A percentile compares a stretch with the other conserved stretches of the same genome.
Evolutionary conservation across 2,797 vertebrate genomes (phyloP).

Genomic region (Mormyrus proboscirostris): DNA sequence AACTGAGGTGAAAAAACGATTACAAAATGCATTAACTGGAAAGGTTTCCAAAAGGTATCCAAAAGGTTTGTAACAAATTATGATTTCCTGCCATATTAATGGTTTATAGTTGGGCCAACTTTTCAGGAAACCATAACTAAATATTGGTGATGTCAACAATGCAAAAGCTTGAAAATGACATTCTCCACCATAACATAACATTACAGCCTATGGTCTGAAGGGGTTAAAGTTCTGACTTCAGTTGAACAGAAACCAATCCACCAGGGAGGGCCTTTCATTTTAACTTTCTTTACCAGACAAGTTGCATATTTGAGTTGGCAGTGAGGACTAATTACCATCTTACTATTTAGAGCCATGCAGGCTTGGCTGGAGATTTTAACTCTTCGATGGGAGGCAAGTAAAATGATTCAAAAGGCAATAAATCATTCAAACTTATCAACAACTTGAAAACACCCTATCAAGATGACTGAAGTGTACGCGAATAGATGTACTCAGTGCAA

Average conservation of each 20-base stretch:
- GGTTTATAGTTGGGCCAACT: not conserved
- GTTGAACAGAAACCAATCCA: not conserved
- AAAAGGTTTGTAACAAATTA: not conserved
- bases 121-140: not conserved
- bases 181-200: no score
- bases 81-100: not conserved
- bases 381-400: not conserved
- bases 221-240: not conserved
- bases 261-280: not conserved
- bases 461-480: not conserved
- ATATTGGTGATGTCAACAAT: not conserved
- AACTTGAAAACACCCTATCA: not conserved
- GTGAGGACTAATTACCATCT: not conserved
- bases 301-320: constrained; percentile 24
- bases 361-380: not conserved
- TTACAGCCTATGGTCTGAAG: not conserved
- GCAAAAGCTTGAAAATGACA: not conserved
- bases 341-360: not conserved
- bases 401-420: not conserved
- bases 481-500: not conserved
- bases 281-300: constrained; percentile 9
- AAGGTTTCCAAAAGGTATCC: not conserved
- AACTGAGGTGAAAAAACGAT: constrained; percentile 31
- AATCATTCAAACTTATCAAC: not conserved
- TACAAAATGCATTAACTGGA: constrained; percentile 48